Conservation (phyloP, 2,888 invertebrate genomes). For the Yponomeuta malinellus region DNA sequence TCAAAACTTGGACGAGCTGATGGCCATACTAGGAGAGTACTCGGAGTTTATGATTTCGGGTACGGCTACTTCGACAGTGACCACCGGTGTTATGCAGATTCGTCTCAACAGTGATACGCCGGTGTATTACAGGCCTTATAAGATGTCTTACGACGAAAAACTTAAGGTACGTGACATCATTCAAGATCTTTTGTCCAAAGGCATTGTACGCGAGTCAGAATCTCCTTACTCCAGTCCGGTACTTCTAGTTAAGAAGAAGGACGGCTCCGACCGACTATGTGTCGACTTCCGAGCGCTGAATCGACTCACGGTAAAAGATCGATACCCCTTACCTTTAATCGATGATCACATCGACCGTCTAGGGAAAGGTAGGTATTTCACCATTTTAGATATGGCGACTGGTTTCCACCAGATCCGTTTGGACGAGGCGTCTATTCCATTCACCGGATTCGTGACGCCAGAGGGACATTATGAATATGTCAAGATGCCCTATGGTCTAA, state of each 20-base stretch:
- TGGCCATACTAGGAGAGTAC: slow-evolving; percentile 19
- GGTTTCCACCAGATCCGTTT: too few species aligned
- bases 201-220: slow-evolving; percentile 18
- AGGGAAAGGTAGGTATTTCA: too few species aligned
- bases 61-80: slow-evolving; percentile 23
- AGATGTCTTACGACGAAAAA: slow-evolving; percentile 16
- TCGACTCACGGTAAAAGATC: too few species aligned
- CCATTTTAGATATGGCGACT: too few species aligned
- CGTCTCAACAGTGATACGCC: slow-evolving; percentile 16
- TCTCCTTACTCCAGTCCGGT: slow-evolving; percentile 15
- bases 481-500: slow-evolving; percentile 7
- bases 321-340: too few species aligned
- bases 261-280: slow-evolving; percentile 20
- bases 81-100: slow-evolving; percentile 23
- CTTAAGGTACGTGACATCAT: slow-evolving; percentile 20
- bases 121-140: slow-evolving; percentile 22
- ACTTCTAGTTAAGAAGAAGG: slow-evolving; percentile 25
- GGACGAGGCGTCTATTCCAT: background rate
- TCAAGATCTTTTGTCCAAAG: slow-evolving; percentile 20
- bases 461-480: slow-evolving; percentile 3
- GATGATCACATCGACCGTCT: slow-evolving; percentile 4
- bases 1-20: slow-evolving; percentile 17
- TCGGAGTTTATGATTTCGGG: slow-evolving; percentile 19
- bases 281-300: too few species aligned
- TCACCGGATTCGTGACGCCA: background rate